These are phyloP conservation scores for Cephus pulcher DNA, from an alignment of 2,888 invertebrate genomes.

Conservation along the genomic window DNA sequence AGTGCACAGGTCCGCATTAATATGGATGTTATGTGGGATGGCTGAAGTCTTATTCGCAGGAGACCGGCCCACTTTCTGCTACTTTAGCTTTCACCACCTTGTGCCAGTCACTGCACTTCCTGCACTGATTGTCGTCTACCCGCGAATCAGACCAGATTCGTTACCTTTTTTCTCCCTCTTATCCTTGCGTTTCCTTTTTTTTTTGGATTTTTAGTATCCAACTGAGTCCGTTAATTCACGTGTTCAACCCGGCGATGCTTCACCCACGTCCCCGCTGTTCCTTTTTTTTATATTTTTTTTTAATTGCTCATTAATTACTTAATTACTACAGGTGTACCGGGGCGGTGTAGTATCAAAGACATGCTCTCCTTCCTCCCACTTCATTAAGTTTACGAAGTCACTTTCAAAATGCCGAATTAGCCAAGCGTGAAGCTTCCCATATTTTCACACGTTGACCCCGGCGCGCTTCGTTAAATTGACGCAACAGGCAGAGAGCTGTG, in stretches of 20 bases:
- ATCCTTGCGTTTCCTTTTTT: slow-evolving; percentile 5
- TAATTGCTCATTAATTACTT: slow-evolving; percentile 41
- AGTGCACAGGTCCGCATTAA: slow-evolving; percentile 29
- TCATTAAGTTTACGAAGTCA: background rate
- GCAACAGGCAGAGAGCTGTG: background rate
- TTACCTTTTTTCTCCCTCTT: slow-evolving; percentile 13
- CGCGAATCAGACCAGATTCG: slow-evolving; percentile 29
- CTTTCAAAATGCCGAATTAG: background rate
- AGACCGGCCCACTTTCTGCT: slow-evolving; percentile 57
- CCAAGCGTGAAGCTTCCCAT: background rate
- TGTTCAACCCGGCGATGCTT: slow-evolving; percentile 7
- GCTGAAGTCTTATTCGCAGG: slow-evolving; percentile 36
- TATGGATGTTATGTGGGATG: slow-evolving; percentile 48
- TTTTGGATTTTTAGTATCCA: background rate
- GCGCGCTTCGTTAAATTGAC: background rate
- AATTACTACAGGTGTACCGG: slow-evolving; percentile 19
- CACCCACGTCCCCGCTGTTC: background rate
- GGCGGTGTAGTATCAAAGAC: background rate
- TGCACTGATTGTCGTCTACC: slow-evolving; percentile 62
- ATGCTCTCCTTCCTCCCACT: background rate
- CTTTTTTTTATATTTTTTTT: slow-evolving; percentile 6
- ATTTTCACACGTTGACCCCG: background rate
- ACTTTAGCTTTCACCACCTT: slow-evolving; percentile 57
- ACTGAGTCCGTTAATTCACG: slow-evolving; percentile 12
- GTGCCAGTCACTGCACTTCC: slow-evolving; percentile 64